Conservation (phyloP, 2,797 vertebrate genomes). For the Spea hammondii region DNA sequence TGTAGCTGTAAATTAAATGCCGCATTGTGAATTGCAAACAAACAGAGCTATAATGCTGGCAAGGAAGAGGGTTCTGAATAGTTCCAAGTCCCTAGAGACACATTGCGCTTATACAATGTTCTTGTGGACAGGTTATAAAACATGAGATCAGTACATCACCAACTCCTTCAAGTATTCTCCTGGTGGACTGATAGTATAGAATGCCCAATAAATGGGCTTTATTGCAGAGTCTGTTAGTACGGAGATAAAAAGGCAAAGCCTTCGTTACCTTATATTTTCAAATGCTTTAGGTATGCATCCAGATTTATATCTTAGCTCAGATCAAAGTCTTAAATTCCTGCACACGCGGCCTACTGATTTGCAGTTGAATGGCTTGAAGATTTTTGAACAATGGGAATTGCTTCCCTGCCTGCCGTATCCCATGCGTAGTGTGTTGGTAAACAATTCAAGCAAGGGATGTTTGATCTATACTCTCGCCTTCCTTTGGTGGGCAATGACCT, state of each 20-base stretch:
- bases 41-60: conserved; percentile 23
- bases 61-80: conserved; percentile 14
- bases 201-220: conserved; percentile 23
- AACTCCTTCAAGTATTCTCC: background rate
- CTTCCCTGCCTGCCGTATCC: too few species aligned
- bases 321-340: too few species aligned
- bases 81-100: conserved; percentile 12
- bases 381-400: too few species aligned
- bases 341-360: too few species aligned
- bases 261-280: background rate
- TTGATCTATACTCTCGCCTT: too few species aligned
- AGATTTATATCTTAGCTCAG: too few species aligned
- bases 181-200: background rate
- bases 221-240: conserved; percentile 20
- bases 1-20: conserved; percentile 29
- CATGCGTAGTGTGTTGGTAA: too few species aligned
- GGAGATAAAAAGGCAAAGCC: background rate
- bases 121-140: conserved; percentile 32
- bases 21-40: conserved; percentile 12
- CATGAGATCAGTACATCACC: conserved; percentile 14
- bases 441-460: too few species aligned
- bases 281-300: too few species aligned
- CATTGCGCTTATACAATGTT: conserved; percentile 17
- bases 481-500: too few species aligned
- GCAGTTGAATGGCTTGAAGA: too few species aligned